A percentile compares a stretch with the other conserved stretches of the same genome.
Conservation (phyloP, 2,888 invertebrate genomes). For the Aphodius sticticus region DNA sequence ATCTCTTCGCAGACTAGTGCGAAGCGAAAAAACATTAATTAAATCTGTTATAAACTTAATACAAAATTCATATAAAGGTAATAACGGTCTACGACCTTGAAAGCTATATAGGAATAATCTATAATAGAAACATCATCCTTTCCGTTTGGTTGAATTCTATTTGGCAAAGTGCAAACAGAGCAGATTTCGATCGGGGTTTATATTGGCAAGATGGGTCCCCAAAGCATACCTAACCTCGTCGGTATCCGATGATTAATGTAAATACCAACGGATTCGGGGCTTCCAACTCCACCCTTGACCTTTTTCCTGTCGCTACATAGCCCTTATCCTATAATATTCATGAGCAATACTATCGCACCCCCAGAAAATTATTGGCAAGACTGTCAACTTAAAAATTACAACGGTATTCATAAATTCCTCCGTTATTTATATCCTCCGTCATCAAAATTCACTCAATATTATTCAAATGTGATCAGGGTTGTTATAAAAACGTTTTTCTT, state of each 20-base stretch:
- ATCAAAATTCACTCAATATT: too few relatives aligned
- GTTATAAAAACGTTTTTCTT: too few relatives aligned
- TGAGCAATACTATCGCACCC: not conserved
- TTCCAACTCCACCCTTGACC: not conserved
- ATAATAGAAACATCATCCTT: not conserved
- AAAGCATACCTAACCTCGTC: not conserved
- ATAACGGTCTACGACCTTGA: too few relatives aligned
- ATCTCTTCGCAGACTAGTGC: too few relatives aligned
- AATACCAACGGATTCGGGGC: not conserved
- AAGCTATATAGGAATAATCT: too few relatives aligned
- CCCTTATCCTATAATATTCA: not conserved
- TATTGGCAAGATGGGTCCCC: constrained; percentile 4
- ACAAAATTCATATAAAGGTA: too few relatives aligned
- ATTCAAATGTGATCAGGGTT: too few relatives aligned
- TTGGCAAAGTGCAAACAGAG: not conserved
- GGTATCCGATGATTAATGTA: not conserved
- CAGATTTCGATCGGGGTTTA: not conserved
- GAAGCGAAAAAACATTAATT: too few relatives aligned
- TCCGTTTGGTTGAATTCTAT: not conserved
- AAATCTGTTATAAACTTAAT: too few relatives aligned
- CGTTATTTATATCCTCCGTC: too few relatives aligned
- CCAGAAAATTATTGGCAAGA: not conserved
- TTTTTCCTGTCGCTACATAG: not conserved
- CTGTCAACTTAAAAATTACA: too few relatives aligned
- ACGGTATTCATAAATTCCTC: too few relatives aligned